These are phyloP conservation scores for Chionis minor DNA, from an alignment of 2,113 vertebrate genomes.

Conservation along the genomic window DNA sequence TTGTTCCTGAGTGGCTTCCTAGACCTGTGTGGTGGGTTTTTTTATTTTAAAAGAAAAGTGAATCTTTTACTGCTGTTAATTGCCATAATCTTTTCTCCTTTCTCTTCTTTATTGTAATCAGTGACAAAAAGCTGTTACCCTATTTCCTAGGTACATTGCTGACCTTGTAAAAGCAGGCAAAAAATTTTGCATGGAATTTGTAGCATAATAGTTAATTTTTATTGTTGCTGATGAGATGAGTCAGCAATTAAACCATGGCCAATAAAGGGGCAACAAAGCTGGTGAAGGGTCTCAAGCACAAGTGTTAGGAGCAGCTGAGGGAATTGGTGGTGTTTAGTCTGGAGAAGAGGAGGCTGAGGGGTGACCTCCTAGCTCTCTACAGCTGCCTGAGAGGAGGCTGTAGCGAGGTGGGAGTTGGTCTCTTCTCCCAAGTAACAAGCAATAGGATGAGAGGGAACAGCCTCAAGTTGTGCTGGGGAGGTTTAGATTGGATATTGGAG, in stretches of 20 bases:
- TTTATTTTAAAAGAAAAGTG: neutral
- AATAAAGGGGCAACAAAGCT: neutral
- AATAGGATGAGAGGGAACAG: neutral
- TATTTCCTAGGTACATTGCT: neutral
- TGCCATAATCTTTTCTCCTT: neutral
- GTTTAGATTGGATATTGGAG: neutral
- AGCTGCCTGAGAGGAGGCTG: neutral
- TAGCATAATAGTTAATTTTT: neutral
- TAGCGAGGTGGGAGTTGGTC: neutral
- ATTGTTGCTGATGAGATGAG: constrained; percentile 7
- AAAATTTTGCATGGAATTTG: neutral
- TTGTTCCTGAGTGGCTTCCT: neutral
- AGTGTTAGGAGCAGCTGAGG: neutral
- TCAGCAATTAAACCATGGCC: neutral
- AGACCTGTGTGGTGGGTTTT: neutral
- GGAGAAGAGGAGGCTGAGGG: neutral
- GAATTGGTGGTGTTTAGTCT: neutral
- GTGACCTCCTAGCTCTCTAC: neutral
- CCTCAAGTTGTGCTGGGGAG: neutral
- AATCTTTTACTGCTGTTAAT: neutral
- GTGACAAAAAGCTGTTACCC: neutral
- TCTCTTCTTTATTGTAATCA: neutral
- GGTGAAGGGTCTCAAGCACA: neutral
- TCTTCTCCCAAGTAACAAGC: neutral
- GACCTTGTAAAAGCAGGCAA: neutral